Percentiles rank a stretch among this genome's conserved stretches.
phyloP scores from a whole-genome alignment of 2,888 invertebrate species.

The Thelaira solivaga region DNA sequence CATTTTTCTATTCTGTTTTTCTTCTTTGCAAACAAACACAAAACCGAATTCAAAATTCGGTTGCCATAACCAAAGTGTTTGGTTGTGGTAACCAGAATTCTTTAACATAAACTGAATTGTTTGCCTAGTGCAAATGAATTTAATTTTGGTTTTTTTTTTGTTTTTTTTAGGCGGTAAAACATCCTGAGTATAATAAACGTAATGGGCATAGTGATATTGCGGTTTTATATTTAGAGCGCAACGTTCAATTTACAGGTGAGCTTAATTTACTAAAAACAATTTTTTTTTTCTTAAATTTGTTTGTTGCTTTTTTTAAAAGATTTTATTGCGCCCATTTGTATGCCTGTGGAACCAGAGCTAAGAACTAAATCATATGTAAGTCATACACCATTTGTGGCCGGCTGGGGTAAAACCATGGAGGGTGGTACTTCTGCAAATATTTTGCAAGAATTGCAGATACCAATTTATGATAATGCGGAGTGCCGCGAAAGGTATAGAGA shows the following conservation, averaged over 20 bases:
- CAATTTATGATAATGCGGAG: constrained; percentile 81
- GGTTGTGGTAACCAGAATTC: too few relatives aligned
- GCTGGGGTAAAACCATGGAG: constrained; percentile 78
- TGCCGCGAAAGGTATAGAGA: constrained; percentile 78
- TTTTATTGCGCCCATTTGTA: constrained; percentile 84
- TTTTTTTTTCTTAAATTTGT: neutral
- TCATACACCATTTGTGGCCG: constrained; percentile 84
- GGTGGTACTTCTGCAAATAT: constrained; percentile 81
- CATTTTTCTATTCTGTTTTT: neutral
- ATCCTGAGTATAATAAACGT: constrained; percentile 69
- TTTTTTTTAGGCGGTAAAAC: constrained; percentile 65
- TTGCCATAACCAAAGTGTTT: too few relatives aligned
- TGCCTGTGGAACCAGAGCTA: constrained; percentile 81
- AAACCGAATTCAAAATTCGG: too few relatives aligned
- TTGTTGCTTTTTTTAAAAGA: constrained; percentile 78
- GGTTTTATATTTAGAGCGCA: constrained; percentile 81
- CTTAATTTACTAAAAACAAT: neutral
- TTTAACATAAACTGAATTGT: too few relatives aligned
- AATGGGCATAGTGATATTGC: constrained; percentile 87
- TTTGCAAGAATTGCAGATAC: constrained; percentile 84
- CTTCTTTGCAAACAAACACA: too few relatives aligned
- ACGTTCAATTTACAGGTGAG: constrained; percentile 80
- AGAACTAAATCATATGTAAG: constrained; percentile 79
- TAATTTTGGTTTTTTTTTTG: neutral
- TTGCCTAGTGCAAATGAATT: too few relatives aligned